Evolutionary conservation across 2,113 vertebrate genomes (phyloP).

Genomic region (Tautogolabrus adspersus): DNA sequence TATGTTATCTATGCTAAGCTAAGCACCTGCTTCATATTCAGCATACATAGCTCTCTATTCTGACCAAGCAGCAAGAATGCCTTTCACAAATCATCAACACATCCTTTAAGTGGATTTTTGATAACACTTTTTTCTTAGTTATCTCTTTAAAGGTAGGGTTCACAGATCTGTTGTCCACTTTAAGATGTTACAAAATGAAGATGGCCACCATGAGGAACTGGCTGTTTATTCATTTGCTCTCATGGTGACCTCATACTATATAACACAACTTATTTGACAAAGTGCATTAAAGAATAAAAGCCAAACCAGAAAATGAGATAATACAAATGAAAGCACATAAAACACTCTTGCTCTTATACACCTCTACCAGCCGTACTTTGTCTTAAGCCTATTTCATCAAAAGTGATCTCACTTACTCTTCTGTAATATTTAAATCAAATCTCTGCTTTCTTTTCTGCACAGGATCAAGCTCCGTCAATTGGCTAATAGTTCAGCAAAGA

Average conservation of each 20-base stretch:
- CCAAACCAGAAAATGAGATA: conserved; percentile 27
- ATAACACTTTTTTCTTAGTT: too few relatives aligned
- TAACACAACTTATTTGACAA: background rate
- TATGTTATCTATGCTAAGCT: too few relatives aligned
- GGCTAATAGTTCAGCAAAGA: conserved; percentile 33
- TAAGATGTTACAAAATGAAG: too few relatives aligned
- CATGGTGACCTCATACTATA: background rate
- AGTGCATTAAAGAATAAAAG: conserved; percentile 14
- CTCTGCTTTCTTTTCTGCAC: conserved; percentile 23
- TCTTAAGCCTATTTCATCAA: conserved; percentile 30
- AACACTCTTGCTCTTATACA: conserved; percentile 4
- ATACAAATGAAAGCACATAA: conserved; percentile 9
- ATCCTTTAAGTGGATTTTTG: too few relatives aligned
- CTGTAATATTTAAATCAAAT: conserved; percentile 42
- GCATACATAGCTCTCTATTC: too few relatives aligned
- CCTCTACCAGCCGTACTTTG: conserved; percentile 23
- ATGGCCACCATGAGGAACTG: too few relatives aligned
- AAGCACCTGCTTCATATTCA: too few relatives aligned
- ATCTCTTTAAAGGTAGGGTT: too few relatives aligned
- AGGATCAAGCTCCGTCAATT: conserved; percentile 18
- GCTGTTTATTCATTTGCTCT: background rate
- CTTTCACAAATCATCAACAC: too few relatives aligned
- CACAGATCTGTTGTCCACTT: too few relatives aligned
- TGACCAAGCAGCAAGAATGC: too few relatives aligned
- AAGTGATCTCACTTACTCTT: conserved; percentile 29